Evolutionary conservation across 2,113 vertebrate species (phyloP).

Genomic region (Caretta caretta): DNA sequence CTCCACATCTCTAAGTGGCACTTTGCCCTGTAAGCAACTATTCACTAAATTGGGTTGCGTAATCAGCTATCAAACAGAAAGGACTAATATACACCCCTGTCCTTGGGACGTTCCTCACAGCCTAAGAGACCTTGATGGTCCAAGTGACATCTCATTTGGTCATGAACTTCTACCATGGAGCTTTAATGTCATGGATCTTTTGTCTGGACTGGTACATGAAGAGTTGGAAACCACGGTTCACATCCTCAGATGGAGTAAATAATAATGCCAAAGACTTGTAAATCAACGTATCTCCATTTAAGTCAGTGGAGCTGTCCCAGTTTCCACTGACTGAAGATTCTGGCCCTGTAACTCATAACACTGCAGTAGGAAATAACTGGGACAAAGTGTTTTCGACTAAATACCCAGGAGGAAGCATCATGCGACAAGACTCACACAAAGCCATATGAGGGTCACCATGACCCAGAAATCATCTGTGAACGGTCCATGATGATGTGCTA

Average conservation of each 20-base stretch:
- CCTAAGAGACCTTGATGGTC: background rate
- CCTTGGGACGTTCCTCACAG: background rate
- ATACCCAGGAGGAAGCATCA: background rate
- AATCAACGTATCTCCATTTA: background rate
- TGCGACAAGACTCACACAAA: background rate
- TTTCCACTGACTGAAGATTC: background rate
- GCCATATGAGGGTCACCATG: background rate
- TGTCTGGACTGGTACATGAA: background rate
- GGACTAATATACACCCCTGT: background rate
- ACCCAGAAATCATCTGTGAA: background rate
- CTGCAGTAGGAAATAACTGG: accelerated
- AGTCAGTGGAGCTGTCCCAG: background rate
- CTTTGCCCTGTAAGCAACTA: background rate
- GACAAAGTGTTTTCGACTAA: background rate
- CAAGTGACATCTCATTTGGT: background rate
- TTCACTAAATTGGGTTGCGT: background rate
- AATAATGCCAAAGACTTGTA: background rate
- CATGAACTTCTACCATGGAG: background rate
- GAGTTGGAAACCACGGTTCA: background rate
- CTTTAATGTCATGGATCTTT: background rate
- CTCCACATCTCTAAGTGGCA: background rate
- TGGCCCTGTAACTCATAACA: background rate
- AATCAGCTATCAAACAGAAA: background rate
- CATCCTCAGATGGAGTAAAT: background rate
- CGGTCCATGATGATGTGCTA: background rate